Base-by-base conservation (phyloP, 2,888 invertebrate genomes). In the Ichneumoninae sp. region DNA sequence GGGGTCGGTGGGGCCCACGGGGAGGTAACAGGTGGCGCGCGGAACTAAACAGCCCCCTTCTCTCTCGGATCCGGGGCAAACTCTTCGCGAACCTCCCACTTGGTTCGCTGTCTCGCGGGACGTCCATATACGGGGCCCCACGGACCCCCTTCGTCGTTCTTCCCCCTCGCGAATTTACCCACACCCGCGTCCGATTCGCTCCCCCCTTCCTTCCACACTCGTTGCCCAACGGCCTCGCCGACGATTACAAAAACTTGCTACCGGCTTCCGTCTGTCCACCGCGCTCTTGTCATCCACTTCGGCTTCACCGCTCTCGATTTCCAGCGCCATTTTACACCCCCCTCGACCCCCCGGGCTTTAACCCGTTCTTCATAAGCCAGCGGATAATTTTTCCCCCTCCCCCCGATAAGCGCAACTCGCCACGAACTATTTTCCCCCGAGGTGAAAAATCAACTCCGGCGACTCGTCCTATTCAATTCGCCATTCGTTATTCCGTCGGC, bases 11-110 rank as follows among this genome's bases (percentile, higher is more conserved):
- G 86, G 87, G 78, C 86, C 88, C 84, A 85, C 84, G 87, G 86
- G 88, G 88, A 90, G 90, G 89, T 91, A 92, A 92, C 91, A 92
- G 92, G 91, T 92, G 92, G 91, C 89, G 90, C 91, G 90, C 91
- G 92, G 90, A 91, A 90, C 91, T 90, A 90, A 92, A 91, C 90
- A 91, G 87, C 87, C 89, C 90, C 78, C 89, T 90, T 87, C 65
- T 62, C 44, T 26, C 47, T 77, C 77, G 22, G 87, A 76, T 86
- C 89, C 78, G 66, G 33, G 65, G 60, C 30, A 6, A 62, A 62
- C 30, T 62, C 71, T n/a, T 78, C 65, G 40, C 84, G 80, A 84
- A 80, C 74, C 84, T 84, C 84, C 84, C 84, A 84, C 84, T 84
- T 78, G 69, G 74, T 81, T 84, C 57, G 40, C 26, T 36, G 74